Evolutionary conservation across 2,113 vertebrate genomes (phyloP).

Genomic region (Labrus mixtus): DNA sequence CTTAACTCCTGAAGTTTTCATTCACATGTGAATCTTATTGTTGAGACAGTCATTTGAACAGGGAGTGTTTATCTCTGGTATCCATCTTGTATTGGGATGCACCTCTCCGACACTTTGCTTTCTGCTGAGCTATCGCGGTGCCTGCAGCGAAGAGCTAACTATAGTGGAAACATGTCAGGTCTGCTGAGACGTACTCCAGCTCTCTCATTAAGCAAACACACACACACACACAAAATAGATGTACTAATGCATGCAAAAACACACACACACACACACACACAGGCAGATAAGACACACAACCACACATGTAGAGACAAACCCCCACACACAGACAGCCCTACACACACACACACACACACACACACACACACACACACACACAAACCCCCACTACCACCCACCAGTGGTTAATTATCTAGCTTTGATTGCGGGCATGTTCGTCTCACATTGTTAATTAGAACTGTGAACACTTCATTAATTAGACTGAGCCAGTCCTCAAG

Average conservation of each 20-base stretch:
- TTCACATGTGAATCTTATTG: neutral
- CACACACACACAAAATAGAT: conserved; percentile 26
- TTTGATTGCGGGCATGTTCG: conserved; percentile 80
- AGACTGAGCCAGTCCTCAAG: conserved; percentile 71
- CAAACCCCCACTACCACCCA: conserved; percentile 46
- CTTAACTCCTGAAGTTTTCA: neutral
- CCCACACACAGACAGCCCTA: conserved; percentile 8
- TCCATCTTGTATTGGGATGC: conserved; percentile 31
- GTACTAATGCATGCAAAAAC: conserved; percentile 18
- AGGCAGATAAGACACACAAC: conserved; percentile 22
- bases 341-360: conserved; percentile 15
- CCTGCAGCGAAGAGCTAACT: conserved; percentile 73
- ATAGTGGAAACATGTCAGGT: conserved; percentile 73
- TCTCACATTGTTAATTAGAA: conserved; percentile 82
- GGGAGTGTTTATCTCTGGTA: conserved; percentile 17
- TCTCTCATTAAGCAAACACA: conserved; percentile 68
- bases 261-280: conserved; percentile 13
- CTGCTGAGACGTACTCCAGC: conserved; percentile 66
- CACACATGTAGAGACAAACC: conserved; percentile 30
- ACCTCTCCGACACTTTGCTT: conserved; percentile 36
- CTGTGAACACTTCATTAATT: conserved; percentile 82
- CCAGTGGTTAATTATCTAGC: conserved; percentile 80
- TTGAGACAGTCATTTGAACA: neutral
- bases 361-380: conserved; percentile 20
- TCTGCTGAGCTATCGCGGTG: conserved; percentile 67